Conservation (phyloP, 1,140 invertebrate species). For the Euborellia annulipes region DNA sequence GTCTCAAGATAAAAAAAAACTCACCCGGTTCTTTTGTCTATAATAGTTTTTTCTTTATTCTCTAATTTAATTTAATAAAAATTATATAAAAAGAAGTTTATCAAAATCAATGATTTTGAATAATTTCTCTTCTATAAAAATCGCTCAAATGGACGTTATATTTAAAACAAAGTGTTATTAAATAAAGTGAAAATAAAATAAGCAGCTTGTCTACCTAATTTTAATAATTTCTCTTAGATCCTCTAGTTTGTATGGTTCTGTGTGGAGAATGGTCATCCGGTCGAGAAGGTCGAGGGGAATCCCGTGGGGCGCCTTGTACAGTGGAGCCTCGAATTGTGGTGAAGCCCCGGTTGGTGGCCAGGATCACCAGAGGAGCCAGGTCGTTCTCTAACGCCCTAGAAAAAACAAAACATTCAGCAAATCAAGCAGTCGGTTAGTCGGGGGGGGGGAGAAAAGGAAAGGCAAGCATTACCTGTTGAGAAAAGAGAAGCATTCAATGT, state of each 20-base stretch:
- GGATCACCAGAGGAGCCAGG: conserved; percentile 93
- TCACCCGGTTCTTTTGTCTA: too few relatives aligned
- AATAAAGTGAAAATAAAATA: conserved; percentile 3
- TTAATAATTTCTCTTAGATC: conserved; percentile 87
- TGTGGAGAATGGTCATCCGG: conserved; percentile 88
- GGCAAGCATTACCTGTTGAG: conserved; percentile 43
- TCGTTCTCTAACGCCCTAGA: conserved; percentile 81
- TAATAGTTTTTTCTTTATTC: too few relatives aligned
- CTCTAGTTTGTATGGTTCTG: conserved; percentile 71
- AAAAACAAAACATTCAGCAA: too few relatives aligned
- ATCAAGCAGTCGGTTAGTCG: too few relatives aligned
- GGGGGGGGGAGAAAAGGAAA: too few relatives aligned
- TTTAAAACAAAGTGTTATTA: neutral
- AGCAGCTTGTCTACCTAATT: conserved; percentile 42
- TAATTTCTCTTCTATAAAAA: neutral
- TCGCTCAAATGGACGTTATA: neutral
- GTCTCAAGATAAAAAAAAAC: too few relatives aligned
- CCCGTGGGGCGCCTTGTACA: conserved; percentile 86
- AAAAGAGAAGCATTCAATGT: conserved; percentile 98
- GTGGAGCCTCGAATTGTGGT: conserved; percentile 90
- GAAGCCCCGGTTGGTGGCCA: conserved; percentile 98
- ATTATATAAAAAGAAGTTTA: neutral
- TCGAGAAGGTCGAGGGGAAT: conserved; percentile 94
- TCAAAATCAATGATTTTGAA: neutral
- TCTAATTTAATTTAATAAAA: conserved; percentile 1